Conservation (phyloP, 2,113 vertebrate genomes). For the Tragelaphus imberbis region DNA sequence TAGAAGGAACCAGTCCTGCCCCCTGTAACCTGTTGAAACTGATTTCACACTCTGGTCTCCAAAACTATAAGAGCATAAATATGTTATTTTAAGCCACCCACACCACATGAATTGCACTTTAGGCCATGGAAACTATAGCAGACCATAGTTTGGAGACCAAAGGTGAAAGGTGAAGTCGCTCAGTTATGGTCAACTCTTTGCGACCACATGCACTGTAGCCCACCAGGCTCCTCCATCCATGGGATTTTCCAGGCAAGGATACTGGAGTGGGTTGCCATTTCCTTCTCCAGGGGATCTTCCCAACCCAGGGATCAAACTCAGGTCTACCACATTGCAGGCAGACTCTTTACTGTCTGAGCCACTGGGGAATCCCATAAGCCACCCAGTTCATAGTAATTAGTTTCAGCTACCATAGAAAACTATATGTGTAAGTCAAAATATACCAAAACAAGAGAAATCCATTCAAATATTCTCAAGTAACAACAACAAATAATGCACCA, state of each 20-base stretch:
- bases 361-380: not conserved
- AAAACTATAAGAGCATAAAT: not conserved
- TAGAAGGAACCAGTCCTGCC: not conserved
- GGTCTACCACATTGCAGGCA: not conserved
- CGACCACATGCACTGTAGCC: not conserved
- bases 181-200: not conserved
- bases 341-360: not conserved
- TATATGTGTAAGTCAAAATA: not conserved
- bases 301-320: not conserved
- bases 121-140: not conserved
- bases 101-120: not conserved
- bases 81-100: not conserved
- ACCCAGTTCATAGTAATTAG: not conserved
- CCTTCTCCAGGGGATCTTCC: not conserved
- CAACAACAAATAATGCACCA: not conserved
- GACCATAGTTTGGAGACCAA: not conserved
- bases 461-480: not conserved
- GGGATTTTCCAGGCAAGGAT: not conserved
- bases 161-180: not conserved
- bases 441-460: not conserved
- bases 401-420: not conserved
- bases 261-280: not conserved
- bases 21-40: not conserved
- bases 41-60: not conserved
- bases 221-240: not conserved